Evolutionary conservation across 2,888 invertebrate genomes (phyloP).

Genomic region (Orthosia gothica): DNA sequence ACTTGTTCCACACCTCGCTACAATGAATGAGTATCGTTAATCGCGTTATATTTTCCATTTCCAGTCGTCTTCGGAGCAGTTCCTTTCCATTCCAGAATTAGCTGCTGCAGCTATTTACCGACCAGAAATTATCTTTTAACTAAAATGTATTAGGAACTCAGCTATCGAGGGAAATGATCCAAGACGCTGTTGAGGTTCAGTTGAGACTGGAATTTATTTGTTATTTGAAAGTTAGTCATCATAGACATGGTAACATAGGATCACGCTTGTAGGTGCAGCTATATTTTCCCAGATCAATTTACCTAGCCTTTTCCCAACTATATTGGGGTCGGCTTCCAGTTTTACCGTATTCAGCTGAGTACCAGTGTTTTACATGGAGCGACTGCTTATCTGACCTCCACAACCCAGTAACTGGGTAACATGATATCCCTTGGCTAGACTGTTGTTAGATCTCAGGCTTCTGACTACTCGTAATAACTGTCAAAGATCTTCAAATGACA

Average conservation of each 20-base stretch:
- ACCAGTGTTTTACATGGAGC: no score
- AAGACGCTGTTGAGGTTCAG: not conserved
- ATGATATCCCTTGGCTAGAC: no score
- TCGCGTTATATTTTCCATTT: slow-evolving; percentile 86
- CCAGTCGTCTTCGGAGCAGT: slow-evolving; percentile 71
- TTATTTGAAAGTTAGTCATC: not conserved
- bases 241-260: not conserved
- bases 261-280: not conserved
- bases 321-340: no score
- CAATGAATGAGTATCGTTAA: slow-evolving; percentile 85
- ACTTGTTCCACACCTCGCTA: slow-evolving; percentile 60
- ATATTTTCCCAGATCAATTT: no score
- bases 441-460: no score
- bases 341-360: no score
- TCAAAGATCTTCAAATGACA: no score
- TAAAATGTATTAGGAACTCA: slow-evolving; percentile 31
- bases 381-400: no score
- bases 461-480: no score
- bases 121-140: slow-evolving; percentile 46
- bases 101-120: slow-evolving; percentile 58
- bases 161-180: slow-evolving; percentile 22
- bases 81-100: slow-evolving; percentile 62
- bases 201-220: not conserved
- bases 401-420: no score
- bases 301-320: no score